Percentiles rank a stretch among this genome's conserved stretches.
These are phyloP conservation scores for Darevskia nairensis DNA, from an alignment of 2,797 vertebrate genomes.

Conservation along the genomic window DNA sequence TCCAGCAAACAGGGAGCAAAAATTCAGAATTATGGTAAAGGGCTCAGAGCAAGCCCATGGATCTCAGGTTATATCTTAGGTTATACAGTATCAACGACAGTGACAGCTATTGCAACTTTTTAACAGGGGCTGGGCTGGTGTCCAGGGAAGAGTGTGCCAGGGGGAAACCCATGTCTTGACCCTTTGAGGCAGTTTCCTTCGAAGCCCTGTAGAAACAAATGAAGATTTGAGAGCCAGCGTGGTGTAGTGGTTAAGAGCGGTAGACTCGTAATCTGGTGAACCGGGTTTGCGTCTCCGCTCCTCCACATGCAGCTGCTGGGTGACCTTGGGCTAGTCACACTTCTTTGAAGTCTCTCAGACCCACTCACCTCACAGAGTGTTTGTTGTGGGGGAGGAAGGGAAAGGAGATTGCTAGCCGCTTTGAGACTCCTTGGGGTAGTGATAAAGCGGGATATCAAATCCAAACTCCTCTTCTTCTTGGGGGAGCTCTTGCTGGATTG, in stretches of 20 bases:
- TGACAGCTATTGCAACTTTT: neutral
- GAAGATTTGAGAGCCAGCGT: neutral
- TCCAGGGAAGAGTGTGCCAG: neutral
- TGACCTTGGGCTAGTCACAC: no score
- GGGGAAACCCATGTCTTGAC: neutral
- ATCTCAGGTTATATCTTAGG: neutral
- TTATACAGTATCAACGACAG: neutral
- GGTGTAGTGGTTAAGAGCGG: no score
- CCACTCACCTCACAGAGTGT: no score
- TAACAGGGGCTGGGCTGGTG: neutral
- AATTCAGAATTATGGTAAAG: neutral
- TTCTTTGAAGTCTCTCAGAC: no score
- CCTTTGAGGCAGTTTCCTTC: neutral
- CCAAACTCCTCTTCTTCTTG: neutral
- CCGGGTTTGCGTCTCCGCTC: no score
- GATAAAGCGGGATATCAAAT: no score
- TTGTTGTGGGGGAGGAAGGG: no score
- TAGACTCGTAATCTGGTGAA: no score
- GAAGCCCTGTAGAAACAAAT: neutral
- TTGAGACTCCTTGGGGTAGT: no score
- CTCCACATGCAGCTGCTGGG: no score
- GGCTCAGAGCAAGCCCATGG: neutral
- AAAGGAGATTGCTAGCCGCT: no score
- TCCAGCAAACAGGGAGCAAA: neutral
- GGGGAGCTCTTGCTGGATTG: neutral